Percentiles rank a stretch among this genome's conserved stretches.
Evolutionary conservation across 2,113 vertebrate species (phyloP).

Genomic region (Carettochelys insculpta): DNA sequence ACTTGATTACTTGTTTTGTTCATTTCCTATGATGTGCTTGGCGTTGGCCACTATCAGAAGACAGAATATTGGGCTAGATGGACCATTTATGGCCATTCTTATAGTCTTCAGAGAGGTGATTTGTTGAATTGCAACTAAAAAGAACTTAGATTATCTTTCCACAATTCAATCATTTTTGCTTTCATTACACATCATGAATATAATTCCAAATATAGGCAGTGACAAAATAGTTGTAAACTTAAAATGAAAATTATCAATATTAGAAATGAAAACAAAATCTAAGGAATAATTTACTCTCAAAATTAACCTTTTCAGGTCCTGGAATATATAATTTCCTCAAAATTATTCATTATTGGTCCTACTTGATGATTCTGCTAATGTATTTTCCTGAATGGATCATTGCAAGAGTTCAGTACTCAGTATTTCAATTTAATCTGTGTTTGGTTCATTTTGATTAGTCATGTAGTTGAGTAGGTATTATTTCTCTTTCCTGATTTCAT

Average conservation of each 20-base stretch:
- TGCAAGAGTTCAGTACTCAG: background rate
- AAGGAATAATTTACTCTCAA: background rate
- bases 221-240: background rate
- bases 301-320: background rate
- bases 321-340: background rate
- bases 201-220: background rate
- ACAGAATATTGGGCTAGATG: no score
- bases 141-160: background rate
- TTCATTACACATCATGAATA: background rate
- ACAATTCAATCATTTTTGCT: background rate
- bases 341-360: background rate
- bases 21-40: no score
- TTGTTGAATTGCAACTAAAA: background rate
- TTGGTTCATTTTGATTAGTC: background rate
- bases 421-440: background rate
- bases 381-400: background rate
- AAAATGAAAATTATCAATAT: conserved; percentile 22
- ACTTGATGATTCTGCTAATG: background rate
- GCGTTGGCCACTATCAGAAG: no score
- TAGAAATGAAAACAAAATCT: conserved; percentile 26
- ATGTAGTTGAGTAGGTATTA: background rate
- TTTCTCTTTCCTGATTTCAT: background rate
- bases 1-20: no score
- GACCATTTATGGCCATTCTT: no score
- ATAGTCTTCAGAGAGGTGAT: background rate